Evolutionary conservation across 2,797 vertebrate species (phyloP).

Genomic region (Tenualosa ilisha): DNA sequence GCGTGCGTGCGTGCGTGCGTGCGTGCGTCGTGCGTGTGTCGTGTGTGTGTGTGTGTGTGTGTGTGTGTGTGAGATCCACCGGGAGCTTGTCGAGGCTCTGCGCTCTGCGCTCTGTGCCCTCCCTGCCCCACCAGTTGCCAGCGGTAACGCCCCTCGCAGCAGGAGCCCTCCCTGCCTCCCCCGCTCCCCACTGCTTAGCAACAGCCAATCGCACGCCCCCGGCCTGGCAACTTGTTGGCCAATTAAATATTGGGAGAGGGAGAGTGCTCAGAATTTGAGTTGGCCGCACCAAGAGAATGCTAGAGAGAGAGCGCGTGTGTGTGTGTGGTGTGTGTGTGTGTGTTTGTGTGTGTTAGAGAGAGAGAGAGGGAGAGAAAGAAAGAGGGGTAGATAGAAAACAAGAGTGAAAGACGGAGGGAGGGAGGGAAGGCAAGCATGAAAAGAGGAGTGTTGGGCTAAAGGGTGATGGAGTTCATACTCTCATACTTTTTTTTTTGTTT

Average conservation of each 20-base stretch:
- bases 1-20: slow-evolving; percentile 15
- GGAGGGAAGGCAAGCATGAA: background rate
- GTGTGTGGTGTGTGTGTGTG: background rate
- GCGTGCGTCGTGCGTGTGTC: background rate
- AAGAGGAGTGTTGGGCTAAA: slow-evolving; percentile 10
- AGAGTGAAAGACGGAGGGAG: background rate
- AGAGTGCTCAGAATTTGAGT: slow-evolving; percentile 79
- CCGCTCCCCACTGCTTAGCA: slow-evolving; percentile 81
- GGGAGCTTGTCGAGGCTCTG: slow-evolving; percentile 51
- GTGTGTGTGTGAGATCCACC: slow-evolving; percentile 27
- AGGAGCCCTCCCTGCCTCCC: slow-evolving; percentile 47
- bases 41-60: slow-evolving; percentile 8
- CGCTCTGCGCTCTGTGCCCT: slow-evolving; percentile 49
- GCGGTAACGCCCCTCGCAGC: slow-evolving; percentile 41
- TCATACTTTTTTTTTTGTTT: slow-evolving; percentile 56
- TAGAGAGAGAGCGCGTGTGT: background rate
- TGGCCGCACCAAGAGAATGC: slow-evolving; percentile 60
- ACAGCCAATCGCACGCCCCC: slow-evolving; percentile 76
- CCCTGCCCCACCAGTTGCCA: slow-evolving; percentile 44
- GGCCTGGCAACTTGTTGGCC: slow-evolving; percentile 68
- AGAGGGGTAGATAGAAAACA: slow-evolving; percentile 21
- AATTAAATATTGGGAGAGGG: slow-evolving; percentile 68
- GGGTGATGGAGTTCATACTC: slow-evolving; percentile 53
- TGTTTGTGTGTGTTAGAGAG: too few species aligned
- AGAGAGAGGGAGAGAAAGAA: background rate